Percentiles rank a stretch among this genome's conserved stretches.
Conservation (phyloP, 1,140 invertebrate species). For the Subanguina moxae region DNA sequence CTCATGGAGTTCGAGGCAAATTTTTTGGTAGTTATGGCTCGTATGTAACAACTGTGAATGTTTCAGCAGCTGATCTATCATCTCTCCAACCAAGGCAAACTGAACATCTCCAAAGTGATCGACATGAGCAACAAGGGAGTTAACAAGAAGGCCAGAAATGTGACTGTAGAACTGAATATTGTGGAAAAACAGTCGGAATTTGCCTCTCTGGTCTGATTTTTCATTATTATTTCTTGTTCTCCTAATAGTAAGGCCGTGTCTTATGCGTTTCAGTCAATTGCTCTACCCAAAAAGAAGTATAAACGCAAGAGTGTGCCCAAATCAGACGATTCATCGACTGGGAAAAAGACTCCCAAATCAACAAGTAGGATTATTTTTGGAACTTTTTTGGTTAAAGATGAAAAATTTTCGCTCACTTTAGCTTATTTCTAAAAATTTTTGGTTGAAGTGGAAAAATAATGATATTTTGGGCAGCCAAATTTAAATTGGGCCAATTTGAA, state of each 20-base stretch:
- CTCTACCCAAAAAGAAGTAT: neutral
- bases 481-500: too few relatives aligned
- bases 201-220: neutral
- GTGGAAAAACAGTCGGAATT: neutral
- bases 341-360: neutral
- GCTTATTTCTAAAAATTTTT: too few relatives aligned
- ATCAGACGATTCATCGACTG: neutral
- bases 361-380: too few relatives aligned
- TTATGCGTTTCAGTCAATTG: neutral
- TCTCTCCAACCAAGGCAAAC: neutral
- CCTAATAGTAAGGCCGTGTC: too few relatives aligned
- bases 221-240: neutral
- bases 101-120: neutral
- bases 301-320: neutral
- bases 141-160: neutral
- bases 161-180: neutral
- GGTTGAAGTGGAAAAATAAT: too few relatives aligned
- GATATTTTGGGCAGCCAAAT: too few relatives aligned
- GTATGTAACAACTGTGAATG: neutral
- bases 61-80: neutral
- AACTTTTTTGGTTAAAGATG: too few relatives aligned
- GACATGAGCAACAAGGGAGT: neutral
- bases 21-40: neutral
- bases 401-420: too few relatives aligned
- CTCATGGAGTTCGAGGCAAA: conserved; percentile 24